Evolutionary conservation across 2,113 vertebrate genomes (phyloP).

Genomic region (Scomber colias): DNA sequence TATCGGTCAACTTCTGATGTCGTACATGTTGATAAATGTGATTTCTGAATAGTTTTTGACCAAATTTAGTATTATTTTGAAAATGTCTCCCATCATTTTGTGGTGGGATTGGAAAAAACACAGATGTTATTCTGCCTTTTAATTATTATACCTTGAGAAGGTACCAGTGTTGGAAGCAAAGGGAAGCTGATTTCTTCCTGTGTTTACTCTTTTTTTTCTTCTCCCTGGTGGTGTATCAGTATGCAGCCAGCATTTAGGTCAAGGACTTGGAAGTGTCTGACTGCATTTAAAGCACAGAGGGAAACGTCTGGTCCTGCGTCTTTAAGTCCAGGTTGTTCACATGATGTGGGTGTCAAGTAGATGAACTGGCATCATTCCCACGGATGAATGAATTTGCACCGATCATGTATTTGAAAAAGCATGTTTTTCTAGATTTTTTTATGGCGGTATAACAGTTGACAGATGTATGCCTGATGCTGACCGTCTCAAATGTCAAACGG

Average conservation of each 20-base stretch:
- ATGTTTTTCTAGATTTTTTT: slow-evolving; percentile 8
- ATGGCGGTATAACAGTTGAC: slow-evolving; percentile 3
- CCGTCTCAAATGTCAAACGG: slow-evolving; percentile 45
- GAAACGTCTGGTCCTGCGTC: slow-evolving; percentile 21
- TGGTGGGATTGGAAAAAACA: slow-evolving; percentile 33
- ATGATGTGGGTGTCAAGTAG: slow-evolving; percentile 63
- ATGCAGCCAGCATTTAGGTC: slow-evolving; percentile 63
- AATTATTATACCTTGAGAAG: slow-evolving; percentile 17
- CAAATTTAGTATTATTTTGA: slow-evolving; percentile 38
- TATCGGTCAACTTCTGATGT: not conserved
- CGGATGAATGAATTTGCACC: slow-evolving; percentile 5
- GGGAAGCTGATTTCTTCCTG: slow-evolving; percentile 5
- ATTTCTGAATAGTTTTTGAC: slow-evolving; percentile 17
- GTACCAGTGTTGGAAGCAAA: slow-evolving; percentile 36
- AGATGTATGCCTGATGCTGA: not conserved
- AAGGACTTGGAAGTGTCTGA: slow-evolving; percentile 50
- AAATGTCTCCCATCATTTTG: not conserved
- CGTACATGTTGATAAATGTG: not conserved
- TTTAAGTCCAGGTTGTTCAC: slow-evolving; percentile 56
- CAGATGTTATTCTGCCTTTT: not conserved
- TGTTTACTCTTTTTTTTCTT: slow-evolving; percentile 11
- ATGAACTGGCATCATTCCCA: slow-evolving; percentile 34
- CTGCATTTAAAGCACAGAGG: slow-evolving; percentile 46
- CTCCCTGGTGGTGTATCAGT: slow-evolving; percentile 28
- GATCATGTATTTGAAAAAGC: not conserved